Conservation (phyloP, 64 coral and sea anemone species). For the Trachythela sp. region DNA sequence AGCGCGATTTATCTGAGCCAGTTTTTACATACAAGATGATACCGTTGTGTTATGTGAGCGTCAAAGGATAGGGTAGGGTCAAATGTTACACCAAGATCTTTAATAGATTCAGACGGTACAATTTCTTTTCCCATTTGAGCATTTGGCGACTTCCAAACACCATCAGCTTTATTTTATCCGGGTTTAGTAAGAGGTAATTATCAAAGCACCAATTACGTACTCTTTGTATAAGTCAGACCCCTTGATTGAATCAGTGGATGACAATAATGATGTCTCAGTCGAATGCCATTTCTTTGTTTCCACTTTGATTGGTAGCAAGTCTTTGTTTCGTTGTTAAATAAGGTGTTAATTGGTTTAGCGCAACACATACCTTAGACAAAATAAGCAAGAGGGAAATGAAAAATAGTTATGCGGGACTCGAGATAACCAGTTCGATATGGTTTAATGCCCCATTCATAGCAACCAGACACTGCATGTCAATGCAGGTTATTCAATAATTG, state of each 20-base stretch:
- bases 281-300: conserved; percentile 35
- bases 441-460: too few species aligned
- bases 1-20: too few species aligned
- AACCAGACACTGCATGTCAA: too few species aligned
- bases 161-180: neutral
- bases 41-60: too few species aligned
- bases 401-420: too few species aligned
- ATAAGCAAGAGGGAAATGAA: too few species aligned
- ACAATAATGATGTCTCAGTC: conserved; percentile 13
- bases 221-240: neutral
- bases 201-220: conserved; percentile 28
- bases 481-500: too few species aligned
- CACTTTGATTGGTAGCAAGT: neutral
- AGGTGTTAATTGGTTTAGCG: too few species aligned
- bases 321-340: neutral
- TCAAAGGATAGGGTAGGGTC: neutral
- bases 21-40: too few species aligned
- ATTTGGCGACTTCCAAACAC: too few species aligned
- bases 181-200: neutral
- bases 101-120: neutral
- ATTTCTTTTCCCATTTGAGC: neutral
- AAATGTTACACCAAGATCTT: neutral
- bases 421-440: too few species aligned
- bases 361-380: too few species aligned
- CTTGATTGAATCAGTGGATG: conserved; percentile 38